phyloP scores from a whole-genome alignment of 2,888 invertebrate species.

The Phragmatobia fuliginosa region DNA sequence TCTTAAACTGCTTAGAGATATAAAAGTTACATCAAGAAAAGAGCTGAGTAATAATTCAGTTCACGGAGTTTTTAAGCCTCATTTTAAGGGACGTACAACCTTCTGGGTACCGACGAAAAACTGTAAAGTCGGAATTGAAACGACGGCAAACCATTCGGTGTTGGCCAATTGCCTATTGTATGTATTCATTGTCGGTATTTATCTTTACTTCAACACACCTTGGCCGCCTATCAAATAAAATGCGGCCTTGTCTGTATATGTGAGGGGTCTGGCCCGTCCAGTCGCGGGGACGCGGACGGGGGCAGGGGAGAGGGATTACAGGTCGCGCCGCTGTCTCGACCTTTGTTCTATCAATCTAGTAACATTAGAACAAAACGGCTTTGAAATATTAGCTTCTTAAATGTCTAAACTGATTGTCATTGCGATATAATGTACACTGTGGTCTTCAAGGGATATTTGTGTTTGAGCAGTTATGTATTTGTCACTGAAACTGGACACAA shows the following conservation, averaged over 20 bases:
- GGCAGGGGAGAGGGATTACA: background rate
- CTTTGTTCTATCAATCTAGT: conserved; percentile 16
- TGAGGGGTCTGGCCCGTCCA: conserved; percentile 6
- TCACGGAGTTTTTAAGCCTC: background rate
- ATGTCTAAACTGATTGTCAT: background rate
- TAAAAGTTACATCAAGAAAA: background rate
- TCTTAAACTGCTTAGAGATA: background rate
- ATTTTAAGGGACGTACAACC: background rate
- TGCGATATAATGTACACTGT: background rate
- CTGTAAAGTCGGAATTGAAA: background rate
- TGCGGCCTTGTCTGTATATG: conserved; percentile 8
- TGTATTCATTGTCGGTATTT: conserved; percentile 2
- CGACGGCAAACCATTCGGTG: background rate
- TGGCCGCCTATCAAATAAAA: conserved; percentile 8
- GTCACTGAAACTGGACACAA: background rate
- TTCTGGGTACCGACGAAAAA: background rate
- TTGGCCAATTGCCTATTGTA: conserved; percentile 5
- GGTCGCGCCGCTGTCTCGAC: conserved; percentile 2
- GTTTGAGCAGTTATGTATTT: background rate
- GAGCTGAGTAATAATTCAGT: conserved; percentile 1
- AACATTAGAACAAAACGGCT: conserved; percentile 5
- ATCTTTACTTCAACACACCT: background rate
- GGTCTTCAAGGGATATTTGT: background rate
- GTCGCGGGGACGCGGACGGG: background rate
- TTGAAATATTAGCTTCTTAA: background rate